phyloP scores from a whole-genome alignment of 2,888 invertebrate genomes.

The Synergus itoensis region DNA sequence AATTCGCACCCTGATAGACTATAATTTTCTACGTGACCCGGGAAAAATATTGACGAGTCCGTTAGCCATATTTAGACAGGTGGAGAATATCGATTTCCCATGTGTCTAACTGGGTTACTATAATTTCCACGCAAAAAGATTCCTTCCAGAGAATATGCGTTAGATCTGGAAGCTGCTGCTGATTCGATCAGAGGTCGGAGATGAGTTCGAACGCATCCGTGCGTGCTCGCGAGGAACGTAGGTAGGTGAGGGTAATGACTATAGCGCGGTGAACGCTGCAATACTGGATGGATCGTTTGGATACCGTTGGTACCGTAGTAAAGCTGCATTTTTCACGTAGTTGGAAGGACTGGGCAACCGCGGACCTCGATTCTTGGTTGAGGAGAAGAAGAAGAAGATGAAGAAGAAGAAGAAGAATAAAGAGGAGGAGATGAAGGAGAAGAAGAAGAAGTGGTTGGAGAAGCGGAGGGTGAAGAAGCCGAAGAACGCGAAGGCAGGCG shows the following conservation, averaged over 20 bases:
- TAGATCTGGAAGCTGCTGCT: constrained; percentile 51
- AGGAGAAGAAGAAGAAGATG: constrained; percentile 50
- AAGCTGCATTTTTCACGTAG: constrained; percentile 70
- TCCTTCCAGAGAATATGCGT: constrained; percentile 50
- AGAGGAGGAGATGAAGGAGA: constrained; percentile 11
- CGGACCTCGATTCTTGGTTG: constrained; percentile 57
- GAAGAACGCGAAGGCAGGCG: constrained; percentile 40
- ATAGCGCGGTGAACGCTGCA: constrained; percentile 49
- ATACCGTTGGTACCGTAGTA: constrained; percentile 68
- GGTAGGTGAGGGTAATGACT: constrained; percentile 52
- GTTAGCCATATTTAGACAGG: constrained; percentile 3
- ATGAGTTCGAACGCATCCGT: constrained; percentile 47
- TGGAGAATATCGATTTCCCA: constrained; percentile 36
- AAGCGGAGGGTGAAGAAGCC: constrained; percentile 8
- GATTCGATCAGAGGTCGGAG: constrained; percentile 47
- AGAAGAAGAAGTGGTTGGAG: constrained; percentile 29
- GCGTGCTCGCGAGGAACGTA: constrained; percentile 49
- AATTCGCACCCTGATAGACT: background rate
- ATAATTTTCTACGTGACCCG: too few relatives aligned
- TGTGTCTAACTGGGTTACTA: constrained; percentile 39
- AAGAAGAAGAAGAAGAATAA: constrained; percentile 51
- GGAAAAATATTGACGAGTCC: constrained; percentile 28
- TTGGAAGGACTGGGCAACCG: constrained; percentile 64
- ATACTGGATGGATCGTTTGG: constrained; percentile 61
- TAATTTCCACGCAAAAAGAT: constrained; percentile 38